phyloP scores from a whole-genome alignment of 2,113 vertebrate species.

The Micronycteris hirsuta region DNA sequence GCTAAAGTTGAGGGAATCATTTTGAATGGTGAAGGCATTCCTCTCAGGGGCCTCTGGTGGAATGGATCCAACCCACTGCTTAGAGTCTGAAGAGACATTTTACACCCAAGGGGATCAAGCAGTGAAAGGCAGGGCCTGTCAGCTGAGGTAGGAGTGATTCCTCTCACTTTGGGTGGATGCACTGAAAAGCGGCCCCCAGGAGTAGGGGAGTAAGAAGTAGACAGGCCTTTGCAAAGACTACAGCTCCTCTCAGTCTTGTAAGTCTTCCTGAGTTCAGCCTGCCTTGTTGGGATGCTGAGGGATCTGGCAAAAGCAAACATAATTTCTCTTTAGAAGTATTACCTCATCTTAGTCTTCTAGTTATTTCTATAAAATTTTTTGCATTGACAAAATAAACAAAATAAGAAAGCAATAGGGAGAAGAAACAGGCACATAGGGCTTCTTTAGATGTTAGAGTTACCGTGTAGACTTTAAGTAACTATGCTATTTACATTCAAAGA shows the following conservation, averaged over 20 bases:
- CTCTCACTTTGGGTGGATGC: neutral
- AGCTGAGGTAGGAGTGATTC: neutral
- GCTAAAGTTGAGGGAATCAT: neutral
- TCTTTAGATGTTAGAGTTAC: neutral
- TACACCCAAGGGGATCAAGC: neutral
- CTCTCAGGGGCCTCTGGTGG: neutral
- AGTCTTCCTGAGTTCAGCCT: neutral
- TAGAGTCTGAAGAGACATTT: neutral
- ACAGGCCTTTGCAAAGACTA: neutral
- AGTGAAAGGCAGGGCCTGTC: neutral
- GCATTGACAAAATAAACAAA: neutral
- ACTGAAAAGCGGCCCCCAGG: neutral
- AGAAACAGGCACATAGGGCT: neutral
- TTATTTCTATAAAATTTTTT: neutral
- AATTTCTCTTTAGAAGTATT: conserved; percentile 30
- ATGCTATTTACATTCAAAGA: neutral
- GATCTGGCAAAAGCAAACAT: conserved; percentile 9
- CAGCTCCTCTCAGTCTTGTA: neutral
- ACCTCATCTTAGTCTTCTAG: neutral
- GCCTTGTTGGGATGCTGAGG: neutral
- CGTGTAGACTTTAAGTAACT: no score
- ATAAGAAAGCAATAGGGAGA: neutral
- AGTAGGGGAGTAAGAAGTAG: neutral
- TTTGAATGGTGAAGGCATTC: neutral
- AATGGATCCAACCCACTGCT: neutral